phyloP scores from a whole-genome alignment of 2,888 invertebrate genomes.

The Sesia apiformis region DNA sequence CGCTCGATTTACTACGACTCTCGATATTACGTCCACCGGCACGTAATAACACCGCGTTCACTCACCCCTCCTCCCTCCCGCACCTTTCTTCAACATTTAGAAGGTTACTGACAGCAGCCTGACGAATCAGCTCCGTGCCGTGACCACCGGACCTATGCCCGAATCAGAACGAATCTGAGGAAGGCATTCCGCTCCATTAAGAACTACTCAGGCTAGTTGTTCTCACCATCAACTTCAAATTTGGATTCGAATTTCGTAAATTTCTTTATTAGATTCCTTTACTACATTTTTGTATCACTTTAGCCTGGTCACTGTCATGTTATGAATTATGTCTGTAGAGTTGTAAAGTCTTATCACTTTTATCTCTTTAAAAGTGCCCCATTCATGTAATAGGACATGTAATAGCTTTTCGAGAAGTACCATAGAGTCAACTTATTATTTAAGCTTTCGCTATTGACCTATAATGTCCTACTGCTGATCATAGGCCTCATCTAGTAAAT shows the following conservation, averaged over 20 bases:
- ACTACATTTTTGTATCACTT: too few relatives aligned
- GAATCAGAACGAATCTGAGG: constrained; percentile 25
- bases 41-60: constrained; percentile 50
- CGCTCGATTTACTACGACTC: constrained; percentile 57
- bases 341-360: too few relatives aligned
- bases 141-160: constrained; percentile 30
- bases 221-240: background rate
- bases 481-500: too few relatives aligned
- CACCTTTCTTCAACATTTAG: constrained; percentile 26
- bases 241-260: background rate
- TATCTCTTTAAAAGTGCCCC: too few relatives aligned
- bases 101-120: constrained; percentile 27
- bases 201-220: background rate
- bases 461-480: too few relatives aligned
- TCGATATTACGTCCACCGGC: constrained; percentile 46
- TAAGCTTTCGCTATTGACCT: too few relatives aligned
- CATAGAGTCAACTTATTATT: too few relatives aligned
- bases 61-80: constrained; percentile 25
- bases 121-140: constrained; percentile 50
- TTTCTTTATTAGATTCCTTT: background rate
- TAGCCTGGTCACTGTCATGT: too few relatives aligned
- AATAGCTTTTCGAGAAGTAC: too few relatives aligned
- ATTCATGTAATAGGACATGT: too few relatives aligned
- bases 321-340: too few relatives aligned
- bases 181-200: constrained; percentile 35